phyloP scores from a whole-genome alignment of 1,140 invertebrate species.

The Alviniconcha marisindica region DNA sequence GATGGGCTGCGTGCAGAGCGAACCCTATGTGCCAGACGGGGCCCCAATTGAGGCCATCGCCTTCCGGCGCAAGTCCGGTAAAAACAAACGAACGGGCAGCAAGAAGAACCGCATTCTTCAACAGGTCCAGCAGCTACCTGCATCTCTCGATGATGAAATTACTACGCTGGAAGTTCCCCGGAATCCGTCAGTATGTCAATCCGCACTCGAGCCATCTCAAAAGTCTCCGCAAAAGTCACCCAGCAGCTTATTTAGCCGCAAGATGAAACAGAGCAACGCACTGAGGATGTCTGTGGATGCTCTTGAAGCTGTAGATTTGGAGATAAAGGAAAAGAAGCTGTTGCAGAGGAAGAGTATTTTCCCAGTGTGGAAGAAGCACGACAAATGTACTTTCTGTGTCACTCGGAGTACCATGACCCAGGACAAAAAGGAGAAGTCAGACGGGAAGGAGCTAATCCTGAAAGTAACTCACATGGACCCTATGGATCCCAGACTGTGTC shows the following conservation, averaged over 20 bases:
- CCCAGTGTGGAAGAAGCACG: conserved; percentile 35
- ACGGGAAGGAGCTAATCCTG: neutral
- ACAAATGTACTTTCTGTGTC: conserved; percentile 35
- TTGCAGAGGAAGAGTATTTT: conserved; percentile 9
- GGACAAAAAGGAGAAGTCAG: neutral
- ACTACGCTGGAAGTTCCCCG: neutral
- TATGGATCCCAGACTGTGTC: conserved; percentile 9
- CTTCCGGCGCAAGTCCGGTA: conserved; percentile 31
- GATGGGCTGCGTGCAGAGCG: conserved; percentile 36
- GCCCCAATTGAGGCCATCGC: conserved; percentile 31
- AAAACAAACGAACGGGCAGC: conserved; percentile 29
- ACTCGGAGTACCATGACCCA: no score
- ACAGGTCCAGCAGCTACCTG: neutral
- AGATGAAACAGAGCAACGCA: neutral
- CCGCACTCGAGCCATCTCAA: neutral
- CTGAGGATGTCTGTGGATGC: conserved; percentile 28
- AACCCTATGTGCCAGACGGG: conserved; percentile 31
- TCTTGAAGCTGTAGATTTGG: conserved; percentile 30
- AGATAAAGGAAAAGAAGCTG: conserved; percentile 30
- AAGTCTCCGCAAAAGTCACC: neutral
- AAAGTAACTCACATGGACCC: conserved; percentile 9
- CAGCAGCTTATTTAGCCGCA: neutral
- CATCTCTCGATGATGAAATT: neutral
- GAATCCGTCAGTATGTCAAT: neutral
- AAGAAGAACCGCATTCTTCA: conserved; percentile 12